Base-by-base conservation (phyloP, 2,113 vertebrate species). In the Neolamprologus caudopunctatus region DNA sequence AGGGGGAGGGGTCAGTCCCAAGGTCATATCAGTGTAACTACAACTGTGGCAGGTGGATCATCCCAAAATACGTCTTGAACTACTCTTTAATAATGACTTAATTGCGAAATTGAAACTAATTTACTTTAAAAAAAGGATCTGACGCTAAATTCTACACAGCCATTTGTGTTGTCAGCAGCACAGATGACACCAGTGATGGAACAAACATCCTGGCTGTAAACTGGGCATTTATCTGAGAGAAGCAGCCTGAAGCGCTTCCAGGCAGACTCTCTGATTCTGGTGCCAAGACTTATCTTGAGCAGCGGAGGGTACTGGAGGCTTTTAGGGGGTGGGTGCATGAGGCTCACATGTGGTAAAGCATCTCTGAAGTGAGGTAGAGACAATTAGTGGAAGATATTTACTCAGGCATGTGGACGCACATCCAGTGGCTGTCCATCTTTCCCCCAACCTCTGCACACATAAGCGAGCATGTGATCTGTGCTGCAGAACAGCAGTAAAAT, bases 201-300 rank as follows among this genome's bases (percentile, higher is more conserved):
- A 53, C 75, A 84, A 89, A 88, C 82, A 57, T 82, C 26, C 80
- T 61, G 73, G 73, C 84, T 53, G 26, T 53, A 81, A 53, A 21
- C 66, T 37, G 80, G 81, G 50, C 85, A 87, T 92, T 92, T 91
- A 93, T 94, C 83, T 61, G 79, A 85, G 82, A 80, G 81, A 85
- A 78, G 85, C 90, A 89, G 93, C 93, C 86, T 84, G 51, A 87
- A 92, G 92, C 55, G 8, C 35, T 91, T 91, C 87, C 31, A 81
- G 91, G 82, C 71, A 84, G 90, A 80, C 53, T 51, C 50, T 88
- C 57, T 83, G 75, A 87, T 90, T 87, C 87, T 71, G 80, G 14
- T 89, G 93, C 87, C 87, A 91, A 88, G 92, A 92, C 83, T 94
- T 94, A 93, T 94, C 92, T 88, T 81, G 73, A 82, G 89, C 83